Evolutionary conservation across 2,888 invertebrate genomes (phyloP).

Genomic region (Tanaodytes sp.): DNA sequence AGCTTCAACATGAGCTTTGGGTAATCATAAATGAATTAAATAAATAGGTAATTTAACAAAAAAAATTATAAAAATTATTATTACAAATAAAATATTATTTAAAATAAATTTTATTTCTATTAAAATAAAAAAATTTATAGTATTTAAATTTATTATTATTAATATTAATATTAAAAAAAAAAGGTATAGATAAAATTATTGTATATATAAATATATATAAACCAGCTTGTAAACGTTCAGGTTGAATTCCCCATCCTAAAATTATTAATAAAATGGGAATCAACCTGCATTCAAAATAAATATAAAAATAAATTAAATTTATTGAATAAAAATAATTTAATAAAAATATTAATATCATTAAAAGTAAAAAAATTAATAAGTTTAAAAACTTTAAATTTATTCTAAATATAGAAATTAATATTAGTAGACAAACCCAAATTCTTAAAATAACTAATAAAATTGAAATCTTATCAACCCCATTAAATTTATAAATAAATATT

Average conservation of each 20-base stretch:
- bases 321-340: conserved; percentile 76
- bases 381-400: conserved; percentile 28
- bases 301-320: conserved; percentile 80
- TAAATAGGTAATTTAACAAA: conserved; percentile 82
- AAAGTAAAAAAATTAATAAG: no score
- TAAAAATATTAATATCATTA: no score
- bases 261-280: conserved; percentile 81
- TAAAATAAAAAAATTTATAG: conserved; percentile 64
- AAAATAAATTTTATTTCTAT: conserved; percentile 64
- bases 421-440: conserved; percentile 78
- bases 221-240: conserved; percentile 80
- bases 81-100: conserved; percentile 41
- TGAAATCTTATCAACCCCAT: no score
- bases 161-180: conserved; percentile 75
- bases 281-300: conserved; percentile 81
- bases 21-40: conserved; percentile 81
- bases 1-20: conserved; percentile 85
- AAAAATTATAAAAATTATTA: conserved; percentile 74
- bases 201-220: conserved; percentile 83
- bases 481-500: no score
- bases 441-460: no score
- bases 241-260: conserved; percentile 80
- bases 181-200: conserved; percentile 79
- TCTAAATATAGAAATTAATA: no score
- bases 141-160: conserved; percentile 57